Base-by-base conservation (phyloP, 1,140 invertebrate genomes). In the Drosophila orosa region DNA sequence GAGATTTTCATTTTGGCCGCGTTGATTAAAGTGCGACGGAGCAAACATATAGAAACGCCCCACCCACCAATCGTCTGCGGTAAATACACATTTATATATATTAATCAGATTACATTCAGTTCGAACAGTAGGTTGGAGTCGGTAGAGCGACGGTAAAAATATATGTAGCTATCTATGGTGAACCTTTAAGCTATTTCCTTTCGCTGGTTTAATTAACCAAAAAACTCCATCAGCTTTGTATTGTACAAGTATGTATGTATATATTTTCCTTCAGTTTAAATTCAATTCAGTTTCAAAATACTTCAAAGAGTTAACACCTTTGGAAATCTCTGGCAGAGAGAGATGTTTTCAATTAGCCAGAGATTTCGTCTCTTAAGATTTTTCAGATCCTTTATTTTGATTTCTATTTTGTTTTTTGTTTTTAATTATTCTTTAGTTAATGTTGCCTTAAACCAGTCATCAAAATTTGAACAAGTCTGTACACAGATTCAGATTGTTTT, bases 81-180 rank as follows among this genome's bases (percentile, higher is more conserved):
- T 71, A 71, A 71, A 58, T 71, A 71, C 68, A 71, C 68, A 71
- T 71, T 58, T 33, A 71, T 54, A 71, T 33, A 71, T 54, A 71
- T 66, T 66, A 68, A 66, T 68, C 44, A 44, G 65, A 68, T 66
- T 71, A 71, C 66, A 71, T 58, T 71, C 68, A 71, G 68, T 71
- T 71, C 68, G 27, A 71, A 71, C 68, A 71, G 66, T 71, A 58
- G 55, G 35, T 71, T 58, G 45, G 45, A 48, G 60, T 67, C 63
- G 63, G 63, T 66, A 67, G 63, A 65, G 31, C 61, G 63, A 71
- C 68, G 22, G 65, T 71, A 71, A 71, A 71, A 71, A 71, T 71
- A 71, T 55, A 71, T 71, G 71, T 55, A 71, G 50, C 42, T 71
- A 45, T 71, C 24, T 33, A 65, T 71, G 67, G 47, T 48, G 25